Conservation (phyloP, 2,797 vertebrate species). For the Gymnoscopelus braueri region DNA sequence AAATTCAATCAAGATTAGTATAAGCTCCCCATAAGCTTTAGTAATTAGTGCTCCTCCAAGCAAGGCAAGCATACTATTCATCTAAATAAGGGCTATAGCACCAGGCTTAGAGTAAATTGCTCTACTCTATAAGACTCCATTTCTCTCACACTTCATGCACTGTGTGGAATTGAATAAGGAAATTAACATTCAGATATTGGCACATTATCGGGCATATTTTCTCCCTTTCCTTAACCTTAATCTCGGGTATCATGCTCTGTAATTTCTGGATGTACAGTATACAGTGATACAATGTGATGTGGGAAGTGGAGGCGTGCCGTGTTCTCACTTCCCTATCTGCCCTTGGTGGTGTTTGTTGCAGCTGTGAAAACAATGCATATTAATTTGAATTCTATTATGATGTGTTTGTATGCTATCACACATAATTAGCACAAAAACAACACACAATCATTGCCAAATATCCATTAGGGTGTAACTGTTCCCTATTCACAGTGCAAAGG, state of each 20-base stretch:
- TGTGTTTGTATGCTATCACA: slow-evolving; percentile 48
- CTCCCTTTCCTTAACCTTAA: slow-evolving; percentile 36
- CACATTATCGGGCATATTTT: slow-evolving; percentile 5
- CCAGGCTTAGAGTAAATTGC: slow-evolving; percentile 61
- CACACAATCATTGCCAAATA: slow-evolving; percentile 43
- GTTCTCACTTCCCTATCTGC: slow-evolving; percentile 52
- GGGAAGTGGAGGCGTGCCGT: slow-evolving; percentile 36
- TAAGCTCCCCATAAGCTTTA: slow-evolving; percentile 66
- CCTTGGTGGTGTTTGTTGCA: slow-evolving; percentile 54
- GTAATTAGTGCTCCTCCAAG: slow-evolving; percentile 73
- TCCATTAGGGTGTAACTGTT: slow-evolving; percentile 18
- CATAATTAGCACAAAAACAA: slow-evolving; percentile 54
- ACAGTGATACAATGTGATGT: slow-evolving; percentile 4
- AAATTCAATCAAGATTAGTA: slow-evolving; percentile 76
- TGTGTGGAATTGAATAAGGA: slow-evolving; percentile 55
- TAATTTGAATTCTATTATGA: slow-evolving; percentile 49
- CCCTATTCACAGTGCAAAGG: slow-evolving; percentile 23
- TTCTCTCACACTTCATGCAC: slow-evolving; percentile 61
- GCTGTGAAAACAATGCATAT: slow-evolving; percentile 64
- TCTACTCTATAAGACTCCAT: slow-evolving; percentile 68
- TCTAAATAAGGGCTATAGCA: slow-evolving; percentile 61
- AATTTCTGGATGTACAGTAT: slow-evolving; percentile 21
- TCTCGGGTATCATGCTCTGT: slow-evolving; percentile 35
- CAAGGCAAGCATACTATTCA: slow-evolving; percentile 59
- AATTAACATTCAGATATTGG: slow-evolving; percentile 57